Base-by-base conservation (phyloP, 2,113 vertebrate genomes). In the Apeltes quadracus region DNA sequence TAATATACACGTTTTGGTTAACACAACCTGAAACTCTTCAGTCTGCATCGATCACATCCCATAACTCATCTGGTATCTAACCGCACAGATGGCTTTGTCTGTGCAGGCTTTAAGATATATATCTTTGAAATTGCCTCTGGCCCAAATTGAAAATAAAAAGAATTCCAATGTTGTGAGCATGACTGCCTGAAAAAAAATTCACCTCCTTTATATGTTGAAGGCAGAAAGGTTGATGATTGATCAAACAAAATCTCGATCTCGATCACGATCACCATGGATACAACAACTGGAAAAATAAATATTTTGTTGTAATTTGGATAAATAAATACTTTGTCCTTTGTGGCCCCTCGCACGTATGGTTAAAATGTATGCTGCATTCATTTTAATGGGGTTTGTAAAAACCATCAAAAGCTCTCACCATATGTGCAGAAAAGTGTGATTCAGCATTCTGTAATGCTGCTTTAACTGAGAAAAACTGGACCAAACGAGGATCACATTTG, bases 341-440 rank as follows among this genome's bases (percentile, higher is more conserved):
- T 70, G 53, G 44, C 64, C 23, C n/a, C 36, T 53, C 29, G 5
- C 12, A 4, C 5, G 27, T 61, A 38, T 64, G 29, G 63, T 75
- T 57, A 7, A 57, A 61, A 68, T 61, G 64, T 15, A 74, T 8
- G 41, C 43, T 39, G 16, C 36, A 46, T 8, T 44, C 36, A 51
- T 51, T 81, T 62, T 57, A 61, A 48, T 56, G 53, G 25, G 15
- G 11, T 61, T 51, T 23, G 7, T 43, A 51, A 13, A 74, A 66
- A 59, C 20, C 14, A 38, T 61, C 48, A 58, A 66, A 34, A 25
- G 29, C 27, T 58, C 20, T n/a, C n/a, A 69, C 44, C 63, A 65
- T 63, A 77, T 67, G 55, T 76, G 67, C 41, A 18, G n/a, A 57
- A 20, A 82, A 67, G 53, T 59, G 34, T 73, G 68, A 84, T 61